These are phyloP conservation scores for Amphiprion ocellaris DNA, from an alignment of 2,113 vertebrate genomes.

Conservation along the genomic window DNA sequence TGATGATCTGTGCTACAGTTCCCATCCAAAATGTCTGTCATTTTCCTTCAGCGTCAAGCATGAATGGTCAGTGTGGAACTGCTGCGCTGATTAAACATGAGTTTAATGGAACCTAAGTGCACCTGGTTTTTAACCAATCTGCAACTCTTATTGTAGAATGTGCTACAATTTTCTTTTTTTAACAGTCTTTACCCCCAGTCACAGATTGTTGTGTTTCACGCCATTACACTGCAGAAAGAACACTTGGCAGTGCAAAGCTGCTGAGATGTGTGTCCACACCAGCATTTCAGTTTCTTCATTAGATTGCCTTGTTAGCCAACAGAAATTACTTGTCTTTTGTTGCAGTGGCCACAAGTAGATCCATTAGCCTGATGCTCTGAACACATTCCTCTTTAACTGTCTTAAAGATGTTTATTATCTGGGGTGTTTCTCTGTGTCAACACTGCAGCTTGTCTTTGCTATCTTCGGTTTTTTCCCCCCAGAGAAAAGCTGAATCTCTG, in stretches of 20 bases:
- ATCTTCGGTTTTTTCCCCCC: background rate
- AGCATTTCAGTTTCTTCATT: constrained; percentile 48
- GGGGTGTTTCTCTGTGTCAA: constrained; percentile 19
- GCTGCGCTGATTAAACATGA: constrained; percentile 45
- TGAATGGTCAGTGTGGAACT: constrained; percentile 47
- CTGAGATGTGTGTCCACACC: constrained; percentile 34
- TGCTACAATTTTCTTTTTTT: constrained; percentile 28
- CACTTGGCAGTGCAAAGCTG: constrained; percentile 43
- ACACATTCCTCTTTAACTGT: constrained; percentile 1
- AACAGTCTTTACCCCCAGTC: constrained; percentile 7
- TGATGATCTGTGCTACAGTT: constrained; percentile 61
- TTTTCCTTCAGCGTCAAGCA: constrained; percentile 47
- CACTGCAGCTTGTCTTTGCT: constrained; percentile 13
- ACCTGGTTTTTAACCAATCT: constrained; percentile 56
- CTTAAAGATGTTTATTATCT: constrained; percentile 1
- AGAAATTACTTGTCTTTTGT: constrained; percentile 23
- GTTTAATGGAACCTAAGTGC: constrained; percentile 50
- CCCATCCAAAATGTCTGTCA: constrained; percentile 46
- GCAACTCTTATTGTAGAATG: background rate
- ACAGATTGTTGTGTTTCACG: constrained; percentile 63
- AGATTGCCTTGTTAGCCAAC: constrained; percentile 33
- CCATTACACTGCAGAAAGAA: constrained; percentile 61
- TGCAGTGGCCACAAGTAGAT: constrained; percentile 26
- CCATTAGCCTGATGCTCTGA: constrained; percentile 22
- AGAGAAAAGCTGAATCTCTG: constrained; percentile 84